Base-by-base conservation (phyloP, 1,140 invertebrate genomes). In the Acromyrmex charruanus region DNA sequence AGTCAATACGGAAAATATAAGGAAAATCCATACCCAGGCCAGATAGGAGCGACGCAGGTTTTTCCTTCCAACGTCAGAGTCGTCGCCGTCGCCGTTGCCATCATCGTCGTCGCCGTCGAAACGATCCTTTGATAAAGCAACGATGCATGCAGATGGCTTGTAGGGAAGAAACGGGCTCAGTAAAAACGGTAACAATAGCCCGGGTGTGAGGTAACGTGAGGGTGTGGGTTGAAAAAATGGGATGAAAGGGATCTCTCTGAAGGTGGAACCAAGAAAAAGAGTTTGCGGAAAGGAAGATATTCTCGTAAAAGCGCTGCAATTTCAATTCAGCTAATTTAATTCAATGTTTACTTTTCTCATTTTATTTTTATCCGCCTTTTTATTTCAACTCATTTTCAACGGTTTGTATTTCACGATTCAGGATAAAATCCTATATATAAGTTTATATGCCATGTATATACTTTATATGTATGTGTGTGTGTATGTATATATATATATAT, bases 61-160 rank as follows among this genome's bases (percentile, higher is more conserved):
- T 69, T 81, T 81, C 49, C n/a, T 25, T 81, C 49, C 49, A 53
- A 28, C 69, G 35, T 63, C 58, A 63, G 28, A 65, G 59, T 31
- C 59, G 59, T 31, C 68, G 68, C 31, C 59, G 59, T 31, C 68
- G 68, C 31, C 65, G 72, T 55, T 10, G 16, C 53, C 58, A 14
- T 75, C 59, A 31, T 81, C 63, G 63, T 35, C 81, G 59, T 66
- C 18, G 63, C 39, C 39, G n/a, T 53, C 59, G 77, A 87, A 89
- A 87, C 77, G 86, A 89, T 89, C 74, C 72, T 84, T 89, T 88
- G 88, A 89, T 87, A 89, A 89, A 87, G 86, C 79, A 87, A 51
- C 86, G 88, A 84, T 85, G 75, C 88, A 89, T 89, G 88, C 88
- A 85, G 88, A 89, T 89, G 53, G 79, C 63, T 59, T 35, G 14